Evolutionary conservation across 1,140 invertebrate genomes (phyloP), one percentile per base, ranked within the genome.

Genomic region (Drosophila arizonae): DNA sequence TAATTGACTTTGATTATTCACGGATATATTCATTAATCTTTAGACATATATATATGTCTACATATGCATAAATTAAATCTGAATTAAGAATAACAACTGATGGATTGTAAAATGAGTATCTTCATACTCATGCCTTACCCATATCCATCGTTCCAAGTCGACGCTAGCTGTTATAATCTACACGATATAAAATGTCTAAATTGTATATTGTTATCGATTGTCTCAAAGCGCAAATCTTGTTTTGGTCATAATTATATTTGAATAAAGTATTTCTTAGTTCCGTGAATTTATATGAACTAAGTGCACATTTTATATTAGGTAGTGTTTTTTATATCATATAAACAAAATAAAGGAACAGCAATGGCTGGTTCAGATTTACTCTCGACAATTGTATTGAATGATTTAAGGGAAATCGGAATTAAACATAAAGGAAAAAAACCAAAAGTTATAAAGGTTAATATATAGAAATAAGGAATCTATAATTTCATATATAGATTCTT

Each of bases 401-500:
- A 77, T 33, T 73, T 77, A 24, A 77, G 73, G 15, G 71, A 60
- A 46, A 50, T 77, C 41, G 71, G 74, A 13, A 67, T 77, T 21
- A 77, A 77, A 36, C 71, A 73, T 15, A 77, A 77, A 24, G 46
- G 63, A 1, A 77, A 73, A 36, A 73, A 73, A 64, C 5, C 43
- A 6, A 76, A 77, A 61, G 10, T 58, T 9, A 30, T 51, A 21
- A 55, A 71, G 63, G 55, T 66, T 41, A 24, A 24, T 24, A 24
- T 24, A 8, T 46, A 17, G 0, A n/a, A 10, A 0, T n/a, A n/a
- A n/a, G n/a, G n/a, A n/a, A n/a, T n/a, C n/a, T n/a, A n/a, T n/a
- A n/a, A n/a, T n/a, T n/a, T n/a, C n/a, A 8, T 6, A 8, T 30
- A 41, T 77, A 95, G 21, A 24, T 10, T 92, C 6, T 26, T 13